Evolutionary conservation across 2,888 invertebrate species (phyloP), one percentile per base, ranked within the genome.

Genomic region (Platycheirus albimanus): DNA sequence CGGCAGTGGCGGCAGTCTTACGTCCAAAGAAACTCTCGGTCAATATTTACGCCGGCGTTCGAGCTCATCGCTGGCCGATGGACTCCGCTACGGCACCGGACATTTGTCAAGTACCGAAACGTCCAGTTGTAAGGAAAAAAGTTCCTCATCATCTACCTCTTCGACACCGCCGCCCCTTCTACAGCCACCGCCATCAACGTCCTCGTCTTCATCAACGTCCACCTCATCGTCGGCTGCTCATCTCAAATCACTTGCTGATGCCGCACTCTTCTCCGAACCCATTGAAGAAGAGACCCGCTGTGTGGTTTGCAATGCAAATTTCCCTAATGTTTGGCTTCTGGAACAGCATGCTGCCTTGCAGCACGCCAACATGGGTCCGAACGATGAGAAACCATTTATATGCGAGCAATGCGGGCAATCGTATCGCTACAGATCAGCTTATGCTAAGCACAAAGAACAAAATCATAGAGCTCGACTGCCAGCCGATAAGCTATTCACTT

Each of bases 351-450:
- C 96, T 0, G 94, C 96, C 0, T 91, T 97, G 17, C 96, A 97
- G 88, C 97, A 97, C 90, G 95, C 96, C 74, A 86, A 93, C 88
- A 88, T 89, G 90, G 91, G 93, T 87, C 91, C 92, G 28, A 93
- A 92, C 88, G 95, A 96, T 88, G 97, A 97, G 90, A 97, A 97
- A 88, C 96, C 97, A 11, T 97, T 96, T 91, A 96, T 96, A 45
- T 97, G 97, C 91, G 97, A 97, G 88, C 97, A 97, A 89, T 97
- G 97, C 90, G 97, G 97, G 4, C 97, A 97, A 88, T 96, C 96
- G 88, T 97, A 97, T 91, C 94, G 95, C 86, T 97, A 97, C 90
- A 93, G 96, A 77, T 97, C 96, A 43, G 96, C 97, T 36, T 95
- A 95, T 89, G 94, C 95, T 54, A 95, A 95, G 88, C 97, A 97